A percentile compares a stretch with the other conserved stretches of the same genome.
Conservation (phyloP, 1,140 invertebrate genomes). For the Zaprionus camerounensis region DNA sequence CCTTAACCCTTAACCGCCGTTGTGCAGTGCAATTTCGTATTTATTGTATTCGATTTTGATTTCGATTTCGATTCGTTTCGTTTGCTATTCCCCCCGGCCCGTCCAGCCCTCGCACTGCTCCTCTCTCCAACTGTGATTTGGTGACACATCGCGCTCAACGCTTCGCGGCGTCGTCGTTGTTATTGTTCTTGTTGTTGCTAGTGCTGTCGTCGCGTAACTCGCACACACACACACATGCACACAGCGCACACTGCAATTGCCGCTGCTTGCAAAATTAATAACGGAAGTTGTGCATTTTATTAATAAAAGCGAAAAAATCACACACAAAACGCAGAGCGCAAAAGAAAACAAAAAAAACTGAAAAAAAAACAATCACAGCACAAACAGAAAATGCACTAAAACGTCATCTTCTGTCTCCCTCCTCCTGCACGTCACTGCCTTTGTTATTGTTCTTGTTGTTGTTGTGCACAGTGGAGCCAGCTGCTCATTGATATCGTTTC, state of each 20-base stretch:
- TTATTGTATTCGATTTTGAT: constrained; percentile 32
- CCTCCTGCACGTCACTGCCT: not conserved
- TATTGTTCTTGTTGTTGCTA: constrained; percentile 20
- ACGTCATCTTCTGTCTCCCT: constrained; percentile 21
- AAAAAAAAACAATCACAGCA: constrained; percentile 25
- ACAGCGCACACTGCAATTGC: constrained; percentile 58
- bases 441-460: constrained; percentile 15
- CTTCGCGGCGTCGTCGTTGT: constrained; percentile 26
- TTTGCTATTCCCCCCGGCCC: too few species aligned
- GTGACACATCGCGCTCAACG: constrained; percentile 50
- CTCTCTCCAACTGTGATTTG: constrained; percentile 16
- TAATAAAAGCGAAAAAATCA: constrained; percentile 76
- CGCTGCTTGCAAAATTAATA: constrained; percentile 82
- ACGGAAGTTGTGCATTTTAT: constrained; percentile 84
- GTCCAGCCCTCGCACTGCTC: not conserved
- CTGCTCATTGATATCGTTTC: constrained; percentile 45
- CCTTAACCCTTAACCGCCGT: not conserved
- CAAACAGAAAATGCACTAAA: constrained; percentile 32
- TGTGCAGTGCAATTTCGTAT: constrained; percentile 10
- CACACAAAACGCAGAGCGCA: constrained; percentile 43
- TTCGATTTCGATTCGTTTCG: constrained; percentile 35
- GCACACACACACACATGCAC: constrained; percentile 17
- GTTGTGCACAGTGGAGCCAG: constrained; percentile 24
- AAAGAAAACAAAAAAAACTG: constrained; percentile 16
- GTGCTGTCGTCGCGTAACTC: constrained; percentile 34